These are phyloP conservation scores for Sericinus montela DNA, from an alignment of 2,888 invertebrate genomes.

Conservation along the genomic window DNA sequence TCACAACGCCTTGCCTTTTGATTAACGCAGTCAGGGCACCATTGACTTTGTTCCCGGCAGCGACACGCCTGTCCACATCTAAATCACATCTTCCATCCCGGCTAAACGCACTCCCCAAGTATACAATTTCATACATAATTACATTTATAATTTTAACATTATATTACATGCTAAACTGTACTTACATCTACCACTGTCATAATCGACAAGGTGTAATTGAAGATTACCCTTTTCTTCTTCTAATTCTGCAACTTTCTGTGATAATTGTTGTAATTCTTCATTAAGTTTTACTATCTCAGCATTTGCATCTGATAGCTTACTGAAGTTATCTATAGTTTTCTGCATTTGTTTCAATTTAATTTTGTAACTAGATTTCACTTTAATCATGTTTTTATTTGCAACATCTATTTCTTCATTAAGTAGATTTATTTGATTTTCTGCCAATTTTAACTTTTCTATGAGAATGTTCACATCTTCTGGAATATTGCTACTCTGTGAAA, in stretches of 20 bases:
- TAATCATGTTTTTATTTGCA: conserved; percentile 87
- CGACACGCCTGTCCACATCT: too few species aligned
- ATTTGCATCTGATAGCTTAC: conserved; percentile 83
- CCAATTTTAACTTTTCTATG: conserved; percentile 62
- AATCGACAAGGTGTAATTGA: conserved; percentile 90
- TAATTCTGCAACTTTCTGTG: conserved; percentile 88
- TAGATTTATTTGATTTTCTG: conserved; percentile 65
- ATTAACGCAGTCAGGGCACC: too few species aligned
- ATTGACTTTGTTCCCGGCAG: too few species aligned
- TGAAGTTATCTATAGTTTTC: conserved; percentile 84
- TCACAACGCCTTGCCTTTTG: too few species aligned
- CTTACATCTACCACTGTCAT: conserved; percentile 85
- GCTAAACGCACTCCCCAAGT: too few species aligned
- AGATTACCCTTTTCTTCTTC: conserved; percentile 96
- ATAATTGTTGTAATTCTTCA: conserved; percentile 81
- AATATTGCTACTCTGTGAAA: conserved; percentile 19
- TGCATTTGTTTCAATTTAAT: conserved; percentile 87
- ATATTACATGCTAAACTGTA: conserved; percentile 22
- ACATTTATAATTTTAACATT: too few species aligned
- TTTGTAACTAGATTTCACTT: conserved; percentile 85
- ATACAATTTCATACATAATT: too few species aligned
- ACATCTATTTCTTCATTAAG: conserved; percentile 86
- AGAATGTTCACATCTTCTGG: conserved; percentile 36
- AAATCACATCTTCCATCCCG: too few species aligned
- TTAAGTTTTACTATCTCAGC: conserved; percentile 82